Evolutionary conservation across 1,140 invertebrate genomes (phyloP).

Genomic region (Hypsibius dujardini): DNA sequence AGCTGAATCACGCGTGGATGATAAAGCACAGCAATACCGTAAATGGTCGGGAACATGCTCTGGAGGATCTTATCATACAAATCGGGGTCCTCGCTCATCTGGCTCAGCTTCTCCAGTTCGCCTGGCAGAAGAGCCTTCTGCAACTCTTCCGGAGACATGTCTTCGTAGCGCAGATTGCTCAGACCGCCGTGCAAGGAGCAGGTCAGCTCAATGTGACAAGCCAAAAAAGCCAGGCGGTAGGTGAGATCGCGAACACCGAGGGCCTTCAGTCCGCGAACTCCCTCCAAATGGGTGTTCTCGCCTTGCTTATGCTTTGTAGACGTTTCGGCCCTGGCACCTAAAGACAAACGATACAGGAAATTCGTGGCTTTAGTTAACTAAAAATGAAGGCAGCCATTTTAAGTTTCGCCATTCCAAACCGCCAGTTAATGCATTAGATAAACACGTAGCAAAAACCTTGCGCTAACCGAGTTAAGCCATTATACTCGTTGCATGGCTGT

Average conservation of each 20-base stretch:
- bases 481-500: too few relatives aligned
- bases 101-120: conserved; percentile 88
- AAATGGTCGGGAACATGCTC: conserved; percentile 87
- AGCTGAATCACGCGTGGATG: too few relatives aligned
- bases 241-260: conserved; percentile 87
- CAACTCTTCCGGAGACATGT: conserved; percentile 71
- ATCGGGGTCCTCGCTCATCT: conserved; percentile 85
- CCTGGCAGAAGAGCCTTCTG: conserved; percentile 81
- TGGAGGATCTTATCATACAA: conserved; percentile 76
- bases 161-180: conserved; percentile 39
- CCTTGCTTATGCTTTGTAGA: conserved; percentile 46
- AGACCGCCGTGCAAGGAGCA: conserved; percentile 44
- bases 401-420: too few relatives aligned
- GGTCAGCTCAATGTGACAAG: conserved; percentile 70
- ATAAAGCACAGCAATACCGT: conserved; percentile 41
- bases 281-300: conserved; percentile 40
- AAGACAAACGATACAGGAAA: conserved; percentile 15
- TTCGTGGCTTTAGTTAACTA: conserved; percentile 17
- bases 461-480: too few relatives aligned
- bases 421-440: conserved; percentile 13
- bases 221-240: conserved; percentile 84
- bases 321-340: conserved; percentile 55
- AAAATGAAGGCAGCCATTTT: not conserved
- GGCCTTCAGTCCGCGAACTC: conserved; percentile 72
- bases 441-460: not conserved